Percentiles rank a stretch among this genome's conserved stretches.
These are phyloP conservation scores for Megathymus violae DNA, from an alignment of 1,140 invertebrate genomes.

Conservation along the genomic window DNA sequence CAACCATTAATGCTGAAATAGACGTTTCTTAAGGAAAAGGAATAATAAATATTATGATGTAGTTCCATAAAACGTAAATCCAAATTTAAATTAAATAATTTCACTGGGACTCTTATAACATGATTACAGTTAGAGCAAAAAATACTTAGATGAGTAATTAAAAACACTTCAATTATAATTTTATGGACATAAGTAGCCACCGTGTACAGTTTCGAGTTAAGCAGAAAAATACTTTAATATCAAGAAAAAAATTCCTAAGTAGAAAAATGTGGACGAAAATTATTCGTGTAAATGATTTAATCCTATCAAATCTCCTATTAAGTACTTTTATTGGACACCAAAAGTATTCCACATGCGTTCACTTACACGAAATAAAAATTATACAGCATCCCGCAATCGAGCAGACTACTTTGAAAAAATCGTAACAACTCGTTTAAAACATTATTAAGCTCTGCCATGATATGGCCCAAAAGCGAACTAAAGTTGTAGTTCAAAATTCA, in stretches of 20 bases:
- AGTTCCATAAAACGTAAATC: too few species aligned
- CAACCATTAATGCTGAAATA: too few species aligned
- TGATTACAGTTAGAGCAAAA: too few species aligned
- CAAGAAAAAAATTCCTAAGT: background rate
- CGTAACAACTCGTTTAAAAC: constrained; percentile 44
- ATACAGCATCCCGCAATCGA: constrained; percentile 15
- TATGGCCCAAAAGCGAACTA: constrained; percentile 10
- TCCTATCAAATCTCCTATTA: constrained; percentile 18
- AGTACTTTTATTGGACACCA: background rate
- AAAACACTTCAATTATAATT: too few species aligned
- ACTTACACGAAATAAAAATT: constrained; percentile 25
- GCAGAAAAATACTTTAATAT: background rate
- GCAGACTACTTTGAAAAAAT: constrained; percentile 10
- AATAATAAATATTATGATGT: too few species aligned
- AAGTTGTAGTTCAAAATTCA: constrained; percentile 14
- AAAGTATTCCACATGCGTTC: constrained; percentile 8
- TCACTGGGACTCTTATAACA: too few species aligned
- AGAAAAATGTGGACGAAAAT: constrained; percentile 13
- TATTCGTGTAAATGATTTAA: constrained; percentile 13
- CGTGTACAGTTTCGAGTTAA: background rate
- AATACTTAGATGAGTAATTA: too few species aligned
- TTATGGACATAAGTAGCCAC: background rate
- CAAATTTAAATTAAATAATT: too few species aligned
- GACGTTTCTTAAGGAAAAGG: too few species aligned
- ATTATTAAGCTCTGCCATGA: constrained; percentile 35